Evolutionary conservation across 2,113 vertebrate genomes (phyloP), one percentile per base, ranked within the genome.

Genomic region (Phocoena sinus): DNA sequence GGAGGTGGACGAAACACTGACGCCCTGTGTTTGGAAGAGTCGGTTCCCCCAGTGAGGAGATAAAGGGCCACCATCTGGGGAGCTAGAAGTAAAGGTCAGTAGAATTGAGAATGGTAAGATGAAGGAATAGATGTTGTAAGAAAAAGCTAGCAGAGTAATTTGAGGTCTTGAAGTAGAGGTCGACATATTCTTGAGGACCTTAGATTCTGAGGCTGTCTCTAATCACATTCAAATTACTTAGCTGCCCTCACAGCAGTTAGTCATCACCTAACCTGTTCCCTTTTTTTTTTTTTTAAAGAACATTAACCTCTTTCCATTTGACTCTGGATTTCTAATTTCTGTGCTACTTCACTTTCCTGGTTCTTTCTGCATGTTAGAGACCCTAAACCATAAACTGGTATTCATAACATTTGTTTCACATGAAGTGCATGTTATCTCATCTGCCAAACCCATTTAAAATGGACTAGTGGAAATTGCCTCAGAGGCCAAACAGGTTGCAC

Each of bases 341-440:
- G 25, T 67, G 92, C 79, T 77, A 65, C 93, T 91, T 89, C 85
- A 83, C 88, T 95, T 91, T 83, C 95, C 94, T 83, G 93, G 89
- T 74, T 95, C 44, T 83, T 92, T 92, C 90, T 44, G 60, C 86
- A 2, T 26, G 80, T 18, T 26, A 7, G 88, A 85, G 84, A 84
- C 93, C 28, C 92, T 96, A 96, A 96, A 0, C 82, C 95, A 95
- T 89, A 91, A 97, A 96, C 20, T 71, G 6, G 56, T 65, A 68
- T 92, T 94, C 96, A 98, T 98, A 97, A 98, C 89, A 73, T 97
- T 98, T 97, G 97, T 62, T 92, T 96, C 65, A 26, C 6, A 74
- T 97, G 73, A 97, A 98, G 95, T 89, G 65, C 73, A 73, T 94
- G 92, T 96, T 95, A 81, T 97, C 88, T 97, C 74, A 91, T 73